Conservation (phyloP, 2,113 vertebrate species). For the Numenius arquata region DNA sequence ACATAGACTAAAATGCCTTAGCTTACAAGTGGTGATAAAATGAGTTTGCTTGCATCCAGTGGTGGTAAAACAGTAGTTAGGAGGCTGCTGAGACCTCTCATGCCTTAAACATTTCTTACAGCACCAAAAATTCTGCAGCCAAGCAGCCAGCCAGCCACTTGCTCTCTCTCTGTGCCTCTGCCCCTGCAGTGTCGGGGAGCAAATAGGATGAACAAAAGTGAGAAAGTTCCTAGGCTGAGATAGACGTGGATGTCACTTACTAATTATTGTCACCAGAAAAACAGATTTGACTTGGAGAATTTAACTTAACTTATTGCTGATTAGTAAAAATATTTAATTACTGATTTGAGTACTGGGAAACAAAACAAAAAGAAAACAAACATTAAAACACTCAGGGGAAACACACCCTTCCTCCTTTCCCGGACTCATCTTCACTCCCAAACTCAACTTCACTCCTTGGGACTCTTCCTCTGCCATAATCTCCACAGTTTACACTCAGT, state of each 20-base stretch:
- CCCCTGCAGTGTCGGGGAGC: background rate
- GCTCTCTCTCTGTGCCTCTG: too few species aligned
- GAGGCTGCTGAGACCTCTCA: background rate
- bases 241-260: background rate
- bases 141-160: background rate
- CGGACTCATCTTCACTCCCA: background rate
- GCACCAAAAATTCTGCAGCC: background rate
- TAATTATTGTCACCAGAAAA: too few species aligned
- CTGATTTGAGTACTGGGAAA: background rate
- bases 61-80: background rate
- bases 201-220: background rate
- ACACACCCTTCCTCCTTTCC: background rate
- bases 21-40: background rate
- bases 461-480: too few species aligned
- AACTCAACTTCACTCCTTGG: background rate
- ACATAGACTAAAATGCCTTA: background rate
- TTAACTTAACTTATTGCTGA: background rate
- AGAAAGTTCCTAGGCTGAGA: background rate
- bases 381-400: background rate
- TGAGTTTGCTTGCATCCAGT: background rate
- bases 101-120: background rate
- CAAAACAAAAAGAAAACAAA: background rate
- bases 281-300: background rate
- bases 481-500: background rate
- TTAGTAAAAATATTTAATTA: background rate